A percentile compares a stretch with the other conserved stretches of the same genome.
phyloP scores from a whole-genome alignment of 2,888 invertebrate genomes.

The Craniophora ligustri region DNA sequence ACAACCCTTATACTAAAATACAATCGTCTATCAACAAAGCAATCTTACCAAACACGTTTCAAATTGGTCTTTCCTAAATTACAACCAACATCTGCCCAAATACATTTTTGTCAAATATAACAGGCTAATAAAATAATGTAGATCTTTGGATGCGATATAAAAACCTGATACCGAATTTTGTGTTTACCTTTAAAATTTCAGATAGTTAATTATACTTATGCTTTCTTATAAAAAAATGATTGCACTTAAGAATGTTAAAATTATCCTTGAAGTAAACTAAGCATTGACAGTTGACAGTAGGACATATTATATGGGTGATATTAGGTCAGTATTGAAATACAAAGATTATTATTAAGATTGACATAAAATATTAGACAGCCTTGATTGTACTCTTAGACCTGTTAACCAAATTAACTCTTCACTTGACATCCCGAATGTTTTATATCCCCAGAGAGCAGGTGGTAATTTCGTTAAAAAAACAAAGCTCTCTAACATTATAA shows the following conservation, averaged over 20 bases:
- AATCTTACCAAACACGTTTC: constrained; percentile 36
- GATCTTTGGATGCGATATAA: constrained; percentile 1
- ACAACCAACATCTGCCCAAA: constrained; percentile 36
- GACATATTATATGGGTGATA: constrained; percentile 22
- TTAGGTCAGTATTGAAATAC: constrained; percentile 6
- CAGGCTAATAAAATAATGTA: constrained; percentile 57
- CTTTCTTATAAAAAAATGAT: neutral
- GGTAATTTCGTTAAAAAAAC: constrained; percentile 62
- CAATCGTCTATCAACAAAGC: constrained; percentile 47
- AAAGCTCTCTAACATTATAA: constrained; percentile 67
- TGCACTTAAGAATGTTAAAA: constrained; percentile 14
- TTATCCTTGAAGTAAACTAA: constrained; percentile 1
- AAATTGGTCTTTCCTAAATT: constrained; percentile 31
- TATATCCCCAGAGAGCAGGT: constrained; percentile 78
- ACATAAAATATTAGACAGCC: constrained; percentile 26
- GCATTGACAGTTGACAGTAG: constrained; percentile 56
- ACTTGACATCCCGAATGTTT: constrained; percentile 82
- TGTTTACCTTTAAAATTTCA: neutral
- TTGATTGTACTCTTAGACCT: constrained; percentile 48
- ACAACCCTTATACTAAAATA: constrained; percentile 44
- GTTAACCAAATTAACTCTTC: constrained; percentile 81
- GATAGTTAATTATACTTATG: neutral
- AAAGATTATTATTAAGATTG: constrained; percentile 20
- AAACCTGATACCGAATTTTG: constrained; percentile 29
- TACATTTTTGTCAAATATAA: constrained; percentile 24